Conservation (phyloP, 1,140 invertebrate species). For the Drosophila ironensis region DNA sequence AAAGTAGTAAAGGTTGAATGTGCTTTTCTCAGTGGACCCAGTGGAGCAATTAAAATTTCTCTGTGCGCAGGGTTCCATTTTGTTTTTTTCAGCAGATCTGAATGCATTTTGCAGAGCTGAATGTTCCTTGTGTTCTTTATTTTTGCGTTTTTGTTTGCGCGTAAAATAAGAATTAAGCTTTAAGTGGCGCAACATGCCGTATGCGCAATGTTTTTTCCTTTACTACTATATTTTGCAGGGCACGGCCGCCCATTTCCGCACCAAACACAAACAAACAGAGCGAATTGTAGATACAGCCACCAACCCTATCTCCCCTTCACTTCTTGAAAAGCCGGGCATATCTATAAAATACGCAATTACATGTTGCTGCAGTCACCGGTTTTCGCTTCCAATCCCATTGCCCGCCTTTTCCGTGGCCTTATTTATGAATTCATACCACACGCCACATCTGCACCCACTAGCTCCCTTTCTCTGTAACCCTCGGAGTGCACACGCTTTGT, state of each 20-base stretch:
- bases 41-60: slow-evolving; percentile 77
- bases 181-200: slow-evolving; percentile 73
- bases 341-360: slow-evolving; percentile 80
- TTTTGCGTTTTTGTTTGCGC: slow-evolving; percentile 53
- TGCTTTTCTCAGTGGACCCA: too few species aligned
- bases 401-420: slow-evolving; percentile 18
- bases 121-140: slow-evolving; percentile 32
- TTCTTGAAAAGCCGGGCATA: slow-evolving; percentile 35
- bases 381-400: slow-evolving; percentile 18
- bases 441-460: slow-evolving; percentile 30
- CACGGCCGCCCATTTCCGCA: slow-evolving; percentile 74
- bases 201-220: slow-evolving; percentile 48
- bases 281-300: slow-evolving; percentile 49
- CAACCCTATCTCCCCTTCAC: not conserved
- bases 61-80: slow-evolving; percentile 50
- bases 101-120: slow-evolving; percentile 52
- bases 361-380: slow-evolving; percentile 65
- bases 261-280: slow-evolving; percentile 66
- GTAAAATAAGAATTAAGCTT: slow-evolving; percentile 78
- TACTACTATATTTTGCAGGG: slow-evolving; percentile 59
- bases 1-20: too few species aligned
- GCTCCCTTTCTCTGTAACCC: not conserved
- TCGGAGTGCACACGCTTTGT: slow-evolving; percentile 59
- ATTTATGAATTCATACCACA: slow-evolving; percentile 72
- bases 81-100: slow-evolving; percentile 46